phyloP scores from a whole-genome alignment of 2,797 vertebrate genomes.

The Pantherophis vulpinus region DNA sequence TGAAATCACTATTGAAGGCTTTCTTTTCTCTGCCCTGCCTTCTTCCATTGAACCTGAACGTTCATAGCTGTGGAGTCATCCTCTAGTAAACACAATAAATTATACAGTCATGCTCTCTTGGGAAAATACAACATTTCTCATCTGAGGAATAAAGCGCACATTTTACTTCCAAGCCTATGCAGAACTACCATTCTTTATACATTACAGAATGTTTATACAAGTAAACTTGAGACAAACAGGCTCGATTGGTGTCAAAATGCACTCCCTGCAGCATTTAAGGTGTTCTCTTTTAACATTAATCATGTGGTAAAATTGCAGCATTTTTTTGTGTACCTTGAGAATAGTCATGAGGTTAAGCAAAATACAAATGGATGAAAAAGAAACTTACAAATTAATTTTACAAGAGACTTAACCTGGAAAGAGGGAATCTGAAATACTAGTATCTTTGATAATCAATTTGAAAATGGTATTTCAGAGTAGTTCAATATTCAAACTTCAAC shows the following conservation, averaged over 20 bases:
- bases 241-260: slow-evolving; percentile 53
- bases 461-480: neutral
- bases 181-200: slow-evolving; percentile 43
- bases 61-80: slow-evolving; percentile 22
- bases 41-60: slow-evolving; percentile 31
- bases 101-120: slow-evolving; percentile 32
- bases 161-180: slow-evolving; percentile 46
- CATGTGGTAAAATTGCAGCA: slow-evolving; percentile 39
- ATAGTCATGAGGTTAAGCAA: slow-evolving; percentile 35
- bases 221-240: slow-evolving; percentile 46
- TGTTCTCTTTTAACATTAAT: slow-evolving; percentile 48
- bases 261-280: slow-evolving; percentile 49
- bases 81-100: slow-evolving; percentile 59
- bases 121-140: slow-evolving; percentile 58
- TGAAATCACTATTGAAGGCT: slow-evolving; percentile 11
- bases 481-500: neutral
- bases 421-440: neutral
- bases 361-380: slow-evolving; percentile 46
- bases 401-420: slow-evolving; percentile 23
- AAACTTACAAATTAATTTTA: slow-evolving; percentile 15
- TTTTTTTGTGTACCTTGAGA: slow-evolving; percentile 39
- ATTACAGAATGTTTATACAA: slow-evolving; percentile 54
- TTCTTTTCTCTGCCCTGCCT: neutral
- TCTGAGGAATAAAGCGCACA: slow-evolving; percentile 45
- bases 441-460: neutral